Evolutionary conservation across 2,113 vertebrate genomes (phyloP), one percentile per base, ranked within the genome.

Genomic region (Phycodurus eques): DNA sequence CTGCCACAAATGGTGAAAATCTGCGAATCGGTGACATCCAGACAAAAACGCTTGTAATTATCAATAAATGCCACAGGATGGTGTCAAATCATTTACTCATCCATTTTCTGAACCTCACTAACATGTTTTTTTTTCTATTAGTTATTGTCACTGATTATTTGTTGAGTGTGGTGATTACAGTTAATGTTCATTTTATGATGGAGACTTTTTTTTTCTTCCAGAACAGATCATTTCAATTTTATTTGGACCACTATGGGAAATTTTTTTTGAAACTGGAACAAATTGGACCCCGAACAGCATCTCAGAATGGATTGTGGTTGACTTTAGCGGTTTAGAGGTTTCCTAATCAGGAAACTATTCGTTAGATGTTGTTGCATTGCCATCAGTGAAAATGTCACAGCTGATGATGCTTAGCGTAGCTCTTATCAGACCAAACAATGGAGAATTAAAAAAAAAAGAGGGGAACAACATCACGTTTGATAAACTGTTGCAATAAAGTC

Each of bases 351-450:
- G 74, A 78, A 77, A 43, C 80, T 81, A 83, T 79, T 67, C 72
- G 47, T 67, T 67, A 82, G 79, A 85, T 86, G 78, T 79, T 86
- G 78, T 79, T 69, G 68, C 75, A 47, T 59, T 61, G 62, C 73
- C 80, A 79, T 78, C 73, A 64, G 78, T 83, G 75, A 72, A 83
- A 87, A 84, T 87, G 83, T 84, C 70, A 84, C 71, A 71, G 74
- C 63, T 78, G 80, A 83, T 70, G 53, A 9, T 60, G 68, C 75
- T 79, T 72, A 67, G 77, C 68, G 14, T 74, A 71, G 46, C 17
- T 68, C 76, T 81, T 81, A 88, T 89, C 87, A 83, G 74, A 69
- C 68, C 63, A 74, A 86, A 87, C 80, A 76, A 67, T 46, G 51
- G 70, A 76, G 49, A 68, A 71, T 33, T 43, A 43, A 54, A 54